phyloP scores from a whole-genome alignment of 1,140 invertebrate genomes.

The Neodiprion virginianus region DNA sequence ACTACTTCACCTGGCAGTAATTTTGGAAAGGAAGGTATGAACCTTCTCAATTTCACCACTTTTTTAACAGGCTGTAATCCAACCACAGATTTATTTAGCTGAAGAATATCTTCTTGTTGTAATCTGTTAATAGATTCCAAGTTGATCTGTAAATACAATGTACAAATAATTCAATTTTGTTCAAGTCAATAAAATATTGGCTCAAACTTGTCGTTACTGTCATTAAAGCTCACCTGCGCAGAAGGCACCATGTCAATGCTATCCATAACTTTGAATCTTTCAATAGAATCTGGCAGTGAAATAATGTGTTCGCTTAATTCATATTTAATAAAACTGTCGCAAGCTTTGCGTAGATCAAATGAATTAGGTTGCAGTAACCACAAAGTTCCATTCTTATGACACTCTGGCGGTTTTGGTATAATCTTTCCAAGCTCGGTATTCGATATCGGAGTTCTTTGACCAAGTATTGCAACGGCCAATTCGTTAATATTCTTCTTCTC shows the following conservation, averaged over 20 bases:
- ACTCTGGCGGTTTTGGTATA: constrained; percentile 38
- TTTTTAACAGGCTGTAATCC: neutral
- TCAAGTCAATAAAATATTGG: neutral
- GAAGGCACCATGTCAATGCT: neutral
- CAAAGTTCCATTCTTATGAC: constrained; percentile 36
- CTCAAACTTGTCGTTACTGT: no score
- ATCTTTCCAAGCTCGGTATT: constrained; percentile 37
- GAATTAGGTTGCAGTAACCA: constrained; percentile 44
- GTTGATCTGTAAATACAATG: constrained; percentile 1
- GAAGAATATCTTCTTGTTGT: neutral
- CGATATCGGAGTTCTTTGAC: constrained; percentile 38
- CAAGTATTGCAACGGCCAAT: constrained; percentile 43
- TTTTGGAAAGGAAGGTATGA: constrained; percentile 22
- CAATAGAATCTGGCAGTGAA: neutral
- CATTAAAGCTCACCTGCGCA: neutral
- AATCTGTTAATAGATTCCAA: neutral
- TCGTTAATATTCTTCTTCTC: constrained; percentile 43
- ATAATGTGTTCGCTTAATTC: constrained; percentile 33
- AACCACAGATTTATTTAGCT: neutral
- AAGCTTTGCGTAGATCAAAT: constrained; percentile 38
- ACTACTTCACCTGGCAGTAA: constrained; percentile 35
- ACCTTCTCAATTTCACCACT: constrained; percentile 8
- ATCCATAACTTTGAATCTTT: neutral
- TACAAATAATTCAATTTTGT: neutral
- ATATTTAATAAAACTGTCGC: constrained; percentile 41